Evolutionary conservation across 2,888 invertebrate species (phyloP).

Genomic region (Aethes cnicana): DNA sequence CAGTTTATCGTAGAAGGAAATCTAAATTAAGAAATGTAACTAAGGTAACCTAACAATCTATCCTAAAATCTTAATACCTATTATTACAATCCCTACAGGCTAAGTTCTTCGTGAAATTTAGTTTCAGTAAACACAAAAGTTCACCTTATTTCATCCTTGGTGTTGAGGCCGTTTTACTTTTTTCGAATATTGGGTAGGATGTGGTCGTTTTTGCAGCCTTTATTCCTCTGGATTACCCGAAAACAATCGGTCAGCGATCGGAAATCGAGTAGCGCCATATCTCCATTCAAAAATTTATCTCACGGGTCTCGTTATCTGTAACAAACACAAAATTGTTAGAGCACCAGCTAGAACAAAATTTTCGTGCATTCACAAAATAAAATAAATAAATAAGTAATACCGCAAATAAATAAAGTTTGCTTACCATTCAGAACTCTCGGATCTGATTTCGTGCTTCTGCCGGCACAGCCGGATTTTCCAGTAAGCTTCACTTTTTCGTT

Average conservation of each 20-base stretch:
- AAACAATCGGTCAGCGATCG: neutral
- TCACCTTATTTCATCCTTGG: constrained; percentile 4
- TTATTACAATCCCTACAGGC: constrained; percentile 2
- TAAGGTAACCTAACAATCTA: constrained; percentile 41
- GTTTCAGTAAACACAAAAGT: neutral
- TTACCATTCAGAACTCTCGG: constrained; percentile 38
- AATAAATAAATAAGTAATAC: neutral
- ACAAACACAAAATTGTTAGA: constrained; percentile 7
- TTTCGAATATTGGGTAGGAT: neutral
- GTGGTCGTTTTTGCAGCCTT: neutral
- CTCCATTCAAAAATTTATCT: neutral
- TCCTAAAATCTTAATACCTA: constrained; percentile 46
- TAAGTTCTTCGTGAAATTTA: neutral
- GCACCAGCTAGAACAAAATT: neutral
- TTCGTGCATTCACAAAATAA: too few species aligned
- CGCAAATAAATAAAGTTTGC: neutral
- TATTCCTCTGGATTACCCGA: neutral
- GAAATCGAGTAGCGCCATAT: neutral
- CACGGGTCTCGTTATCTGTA: neutral
- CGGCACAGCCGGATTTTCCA: constrained; percentile 32
- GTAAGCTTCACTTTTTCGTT: constrained; percentile 35
- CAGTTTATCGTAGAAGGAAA: constrained; percentile 36
- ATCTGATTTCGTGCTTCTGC: constrained; percentile 45
- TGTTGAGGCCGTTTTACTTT: neutral
- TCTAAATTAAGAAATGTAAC: constrained; percentile 45